Evolutionary conservation across 2,888 invertebrate species (phyloP).

Genomic region (Cephus pygmeus): DNA sequence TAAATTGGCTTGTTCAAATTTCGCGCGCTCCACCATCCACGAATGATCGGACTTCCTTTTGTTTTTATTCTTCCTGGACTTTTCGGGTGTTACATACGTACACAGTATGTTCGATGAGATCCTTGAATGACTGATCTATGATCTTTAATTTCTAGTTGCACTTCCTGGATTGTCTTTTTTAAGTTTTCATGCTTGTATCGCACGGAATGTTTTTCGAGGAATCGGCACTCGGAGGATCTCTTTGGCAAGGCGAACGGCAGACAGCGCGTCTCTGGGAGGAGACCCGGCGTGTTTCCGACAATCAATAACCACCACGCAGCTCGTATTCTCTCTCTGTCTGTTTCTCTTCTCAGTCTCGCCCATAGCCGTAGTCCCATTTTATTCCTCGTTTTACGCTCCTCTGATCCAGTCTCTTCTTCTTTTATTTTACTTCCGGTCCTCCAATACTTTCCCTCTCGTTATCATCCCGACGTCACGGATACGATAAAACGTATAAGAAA

Average conservation of each 20-base stretch:
- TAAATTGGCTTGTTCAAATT: slow-evolving; percentile 36
- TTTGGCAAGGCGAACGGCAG: slow-evolving; percentile 10
- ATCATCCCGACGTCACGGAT: background rate
- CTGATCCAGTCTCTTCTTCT: background rate
- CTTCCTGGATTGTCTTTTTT: background rate
- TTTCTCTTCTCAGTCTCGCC: background rate
- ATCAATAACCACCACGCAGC: slow-evolving; percentile 24
- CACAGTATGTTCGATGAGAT: background rate
- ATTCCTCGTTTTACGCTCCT: background rate
- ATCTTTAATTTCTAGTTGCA: background rate
- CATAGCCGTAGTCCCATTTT: background rate
- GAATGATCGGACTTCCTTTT: background rate
- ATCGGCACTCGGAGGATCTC: background rate
- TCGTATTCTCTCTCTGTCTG: background rate
- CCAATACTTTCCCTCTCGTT: background rate
- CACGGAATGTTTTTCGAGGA: background rate
- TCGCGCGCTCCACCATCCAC: background rate
- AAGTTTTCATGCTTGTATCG: background rate
- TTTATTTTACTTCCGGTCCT: background rate
- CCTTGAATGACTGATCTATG: background rate
- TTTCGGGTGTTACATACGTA: background rate
- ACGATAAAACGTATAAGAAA: background rate
- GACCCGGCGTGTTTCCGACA: slow-evolving; percentile 16
- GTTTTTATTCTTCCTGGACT: background rate
- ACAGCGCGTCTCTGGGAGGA: slow-evolving; percentile 20